Evolutionary conservation across 2,797 vertebrate species (phyloP).

Genomic region (Amazona ochrocephala): DNA sequence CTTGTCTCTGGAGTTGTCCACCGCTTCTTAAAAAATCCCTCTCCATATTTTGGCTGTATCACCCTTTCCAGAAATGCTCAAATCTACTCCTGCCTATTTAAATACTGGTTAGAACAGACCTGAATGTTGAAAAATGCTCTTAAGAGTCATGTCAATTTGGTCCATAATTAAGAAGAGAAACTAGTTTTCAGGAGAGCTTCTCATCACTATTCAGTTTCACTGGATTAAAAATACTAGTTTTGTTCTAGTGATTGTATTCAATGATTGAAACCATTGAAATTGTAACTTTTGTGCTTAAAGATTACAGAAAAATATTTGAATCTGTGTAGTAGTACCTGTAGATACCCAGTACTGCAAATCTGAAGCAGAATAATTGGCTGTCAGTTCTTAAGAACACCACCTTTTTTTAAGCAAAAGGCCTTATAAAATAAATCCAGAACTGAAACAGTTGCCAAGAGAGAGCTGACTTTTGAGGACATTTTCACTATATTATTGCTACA

Average conservation of each 20-base stretch:
- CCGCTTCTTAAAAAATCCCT: background rate
- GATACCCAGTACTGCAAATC: background rate
- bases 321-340: background rate
- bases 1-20: background rate
- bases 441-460: background rate
- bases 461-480: background rate
- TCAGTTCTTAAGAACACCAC: background rate
- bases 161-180: background rate
- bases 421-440: background rate
- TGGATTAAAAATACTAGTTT: background rate
- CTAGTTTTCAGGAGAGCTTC: background rate
- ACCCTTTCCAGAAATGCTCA: background rate
- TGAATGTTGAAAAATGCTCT: background rate
- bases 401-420: background rate
- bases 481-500: background rate
- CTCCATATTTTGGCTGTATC: background rate
- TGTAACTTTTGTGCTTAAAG: background rate
- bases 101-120: background rate
- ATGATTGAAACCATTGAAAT: background rate
- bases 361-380: background rate
- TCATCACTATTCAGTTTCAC: background rate
- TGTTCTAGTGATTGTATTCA: background rate
- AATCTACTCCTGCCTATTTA: background rate
- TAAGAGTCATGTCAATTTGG: fast-evolving
- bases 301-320: background rate